A percentile compares a stretch with the other conserved stretches of the same genome.
Evolutionary conservation across 2,888 invertebrate species (phyloP).

Genomic region (Drosophila mettleri): DNA sequence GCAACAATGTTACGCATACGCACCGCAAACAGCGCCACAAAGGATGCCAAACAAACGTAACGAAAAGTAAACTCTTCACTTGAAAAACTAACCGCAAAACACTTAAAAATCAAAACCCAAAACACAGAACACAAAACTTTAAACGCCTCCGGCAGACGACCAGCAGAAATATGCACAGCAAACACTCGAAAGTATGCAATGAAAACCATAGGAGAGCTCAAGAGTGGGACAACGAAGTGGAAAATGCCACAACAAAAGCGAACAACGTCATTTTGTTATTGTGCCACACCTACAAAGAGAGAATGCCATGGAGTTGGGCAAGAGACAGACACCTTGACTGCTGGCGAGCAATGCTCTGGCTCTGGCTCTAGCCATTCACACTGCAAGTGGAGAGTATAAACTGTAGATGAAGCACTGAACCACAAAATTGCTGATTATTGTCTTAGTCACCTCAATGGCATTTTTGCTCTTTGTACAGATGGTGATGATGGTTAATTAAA

Average conservation of each 20-base stretch:
- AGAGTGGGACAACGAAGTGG: background rate
- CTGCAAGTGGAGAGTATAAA: constrained; percentile 10
- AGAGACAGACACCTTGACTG: constrained; percentile 34
- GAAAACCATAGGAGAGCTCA: constrained; percentile 5
- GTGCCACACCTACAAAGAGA: constrained; percentile 38
- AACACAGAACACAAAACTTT: constrained; percentile 26
- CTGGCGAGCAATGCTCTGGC: constrained; percentile 6
- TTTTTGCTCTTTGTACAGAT: background rate
- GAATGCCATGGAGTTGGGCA: background rate
- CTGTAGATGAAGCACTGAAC: constrained; percentile 22
- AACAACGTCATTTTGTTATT: constrained; percentile 38
- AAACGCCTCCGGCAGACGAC: constrained; percentile 45
- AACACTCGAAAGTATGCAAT: constrained; percentile 39
- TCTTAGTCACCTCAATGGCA: background rate
- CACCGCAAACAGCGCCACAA: constrained; percentile 62
- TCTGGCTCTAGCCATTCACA: constrained; percentile 12
- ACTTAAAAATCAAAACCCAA: constrained; percentile 46
- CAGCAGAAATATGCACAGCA: constrained; percentile 72
- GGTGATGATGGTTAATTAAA: background rate
- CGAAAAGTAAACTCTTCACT: constrained; percentile 43
- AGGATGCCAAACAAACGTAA: constrained; percentile 46
- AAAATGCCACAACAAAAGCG: constrained; percentile 29
- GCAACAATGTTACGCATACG: constrained; percentile 47
- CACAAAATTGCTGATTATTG: constrained; percentile 17
- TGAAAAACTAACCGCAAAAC: constrained; percentile 52